A percentile compares a stretch with the other conserved stretches of the same genome.
These are phyloP conservation scores for Drosophila repletoides DNA, from an alignment of 1,140 invertebrate species.

Conservation along the genomic window DNA sequence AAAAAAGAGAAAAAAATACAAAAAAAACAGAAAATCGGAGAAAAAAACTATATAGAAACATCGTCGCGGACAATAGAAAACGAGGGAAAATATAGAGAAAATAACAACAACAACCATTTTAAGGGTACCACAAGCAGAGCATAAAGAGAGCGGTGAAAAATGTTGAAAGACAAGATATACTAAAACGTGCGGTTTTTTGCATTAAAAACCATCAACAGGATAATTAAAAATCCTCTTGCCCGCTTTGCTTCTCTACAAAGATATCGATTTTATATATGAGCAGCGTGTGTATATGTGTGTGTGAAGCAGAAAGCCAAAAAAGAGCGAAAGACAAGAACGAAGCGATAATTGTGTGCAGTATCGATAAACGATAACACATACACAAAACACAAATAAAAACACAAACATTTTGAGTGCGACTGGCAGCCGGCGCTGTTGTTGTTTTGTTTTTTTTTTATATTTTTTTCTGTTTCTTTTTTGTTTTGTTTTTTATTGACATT, in stretches of 20 bases:
- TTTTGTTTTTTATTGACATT: slow-evolving; percentile 4
- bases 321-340: too few species aligned
- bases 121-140: too few species aligned
- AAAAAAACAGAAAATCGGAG: background rate
- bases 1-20: background rate
- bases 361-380: slow-evolving; percentile 28
- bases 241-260: too few species aligned
- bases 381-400: slow-evolving; percentile 19
- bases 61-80: slow-evolving; percentile 17
- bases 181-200: too few species aligned
- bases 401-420: slow-evolving; percentile 38
- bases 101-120: background rate
- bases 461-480: background rate
- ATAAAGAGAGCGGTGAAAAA: too few species aligned
- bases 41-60: slow-evolving; percentile 2
- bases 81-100: background rate
- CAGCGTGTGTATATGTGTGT: background rate
- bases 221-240: too few species aligned
- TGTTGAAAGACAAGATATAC: too few species aligned
- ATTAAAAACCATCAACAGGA: too few species aligned
- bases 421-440: slow-evolving; percentile 20
- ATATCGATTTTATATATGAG: slow-evolving; percentile 34
- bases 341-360: slow-evolving; percentile 34
- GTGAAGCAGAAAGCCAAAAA: slow-evolving; percentile 12
- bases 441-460: slow-evolving; percentile 5